These are phyloP conservation scores for Danaus plexippus DNA, from an alignment of 1,140 invertebrate genomes.

Conservation along the genomic window DNA sequence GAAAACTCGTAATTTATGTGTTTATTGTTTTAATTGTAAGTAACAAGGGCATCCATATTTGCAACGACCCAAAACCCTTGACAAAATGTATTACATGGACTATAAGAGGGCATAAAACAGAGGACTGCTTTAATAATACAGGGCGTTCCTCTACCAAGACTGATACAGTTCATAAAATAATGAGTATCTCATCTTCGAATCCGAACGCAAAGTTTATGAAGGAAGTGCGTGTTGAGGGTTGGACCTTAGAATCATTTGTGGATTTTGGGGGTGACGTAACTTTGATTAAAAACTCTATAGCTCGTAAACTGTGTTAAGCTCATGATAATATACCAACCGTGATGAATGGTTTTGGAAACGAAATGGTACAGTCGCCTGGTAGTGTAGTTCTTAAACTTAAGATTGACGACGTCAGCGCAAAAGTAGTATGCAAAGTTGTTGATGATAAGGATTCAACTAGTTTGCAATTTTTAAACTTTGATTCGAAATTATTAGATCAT, in stretches of 20 bases:
- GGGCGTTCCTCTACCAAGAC: background rate
- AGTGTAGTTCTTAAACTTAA: conserved; percentile 12
- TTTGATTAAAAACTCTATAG: conserved; percentile 12
- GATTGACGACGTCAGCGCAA: conserved; percentile 20
- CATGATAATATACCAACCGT: conserved; percentile 7
- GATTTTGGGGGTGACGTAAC: conserved; percentile 14
- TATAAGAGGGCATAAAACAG: conserved; percentile 11
- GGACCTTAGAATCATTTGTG: conserved; percentile 3
- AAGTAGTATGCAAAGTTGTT: conserved; percentile 15
- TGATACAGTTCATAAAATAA: conserved; percentile 4
- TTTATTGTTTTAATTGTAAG: conserved; percentile 18
- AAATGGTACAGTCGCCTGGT: conserved; percentile 14
- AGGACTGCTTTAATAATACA: background rate
- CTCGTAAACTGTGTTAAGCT: conserved; percentile 1
- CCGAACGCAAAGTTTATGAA: conserved; percentile 6
- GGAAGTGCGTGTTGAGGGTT: background rate
- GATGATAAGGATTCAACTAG: conserved; percentile 15
- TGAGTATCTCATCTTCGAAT: conserved; percentile 1
- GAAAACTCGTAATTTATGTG: background rate
- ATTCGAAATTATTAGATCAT: too few relatives aligned
- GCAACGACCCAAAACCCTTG: conserved; percentile 12
- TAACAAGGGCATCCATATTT: conserved; percentile 11
- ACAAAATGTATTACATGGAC: conserved; percentile 12
- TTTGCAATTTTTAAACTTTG: conserved; percentile 13
- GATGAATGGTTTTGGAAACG: conserved; percentile 17